Conservation (phyloP, 1,140 invertebrate genomes). For the Danaus plexippus region DNA sequence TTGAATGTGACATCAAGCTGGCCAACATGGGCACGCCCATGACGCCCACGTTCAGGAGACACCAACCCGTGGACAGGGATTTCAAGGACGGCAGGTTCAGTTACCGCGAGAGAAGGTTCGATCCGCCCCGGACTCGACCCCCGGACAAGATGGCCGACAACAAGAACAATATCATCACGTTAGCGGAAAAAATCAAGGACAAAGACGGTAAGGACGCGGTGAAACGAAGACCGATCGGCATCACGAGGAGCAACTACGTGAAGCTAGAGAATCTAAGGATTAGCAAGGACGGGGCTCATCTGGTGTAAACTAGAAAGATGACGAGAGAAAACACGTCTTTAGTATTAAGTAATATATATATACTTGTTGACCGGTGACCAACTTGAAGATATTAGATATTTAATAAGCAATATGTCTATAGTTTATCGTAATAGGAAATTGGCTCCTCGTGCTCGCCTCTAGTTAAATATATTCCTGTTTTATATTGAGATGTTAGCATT, state of each 20-base stretch:
- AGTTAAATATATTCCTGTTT: conserved; percentile 3
- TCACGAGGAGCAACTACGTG: conserved; percentile 64
- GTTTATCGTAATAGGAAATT: too few relatives aligned
- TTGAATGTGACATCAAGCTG: conserved; percentile 52
- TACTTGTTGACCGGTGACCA: neutral
- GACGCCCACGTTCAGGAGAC: conserved; percentile 61
- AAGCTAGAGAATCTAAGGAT: conserved; percentile 66
- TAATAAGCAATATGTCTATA: conserved; percentile 5
- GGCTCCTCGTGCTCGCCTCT: too few relatives aligned
- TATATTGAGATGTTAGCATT: conserved; percentile 3
- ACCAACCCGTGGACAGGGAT: conserved; percentile 38
- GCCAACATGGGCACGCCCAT: conserved; percentile 61
- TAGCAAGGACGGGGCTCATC: conserved; percentile 28
- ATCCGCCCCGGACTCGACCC: conserved; percentile 22
- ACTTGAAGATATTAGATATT: conserved; percentile 5
- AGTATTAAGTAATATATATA: too few relatives aligned
- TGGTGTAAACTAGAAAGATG: too few relatives aligned
- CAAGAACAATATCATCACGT: too few relatives aligned
- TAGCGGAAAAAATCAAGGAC: conserved; percentile 15
- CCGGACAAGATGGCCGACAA: too few relatives aligned
- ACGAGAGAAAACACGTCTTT: too few relatives aligned
- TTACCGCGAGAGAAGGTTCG: conserved; percentile 44
- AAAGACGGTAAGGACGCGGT: conserved; percentile 19
- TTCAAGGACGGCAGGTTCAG: conserved; percentile 59
- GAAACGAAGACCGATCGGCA: conserved; percentile 40